Conservation (phyloP, 2,797 vertebrate species). For the Enteromius viviparus region DNA sequence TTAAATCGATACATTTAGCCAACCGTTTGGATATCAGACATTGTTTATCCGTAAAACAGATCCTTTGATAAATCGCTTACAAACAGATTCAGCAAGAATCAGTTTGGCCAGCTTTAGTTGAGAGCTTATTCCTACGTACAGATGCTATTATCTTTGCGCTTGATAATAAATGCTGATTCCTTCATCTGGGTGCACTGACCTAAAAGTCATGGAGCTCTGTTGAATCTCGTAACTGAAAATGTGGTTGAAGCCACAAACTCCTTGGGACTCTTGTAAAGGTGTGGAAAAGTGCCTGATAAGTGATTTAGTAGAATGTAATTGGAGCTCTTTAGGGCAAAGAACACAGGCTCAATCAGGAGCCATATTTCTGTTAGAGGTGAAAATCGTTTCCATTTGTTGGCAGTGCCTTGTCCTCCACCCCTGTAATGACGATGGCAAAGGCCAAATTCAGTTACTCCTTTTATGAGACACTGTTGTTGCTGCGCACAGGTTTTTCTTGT, state of each 20-base stretch:
- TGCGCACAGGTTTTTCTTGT: conserved; percentile 14
- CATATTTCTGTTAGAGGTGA: neutral
- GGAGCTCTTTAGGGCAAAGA: conserved; percentile 1
- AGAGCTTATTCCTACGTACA: neutral
- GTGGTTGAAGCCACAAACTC: conserved; percentile 23
- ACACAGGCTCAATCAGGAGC: conserved; percentile 9
- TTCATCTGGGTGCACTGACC: neutral
- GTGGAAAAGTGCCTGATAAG: conserved; percentile 6
- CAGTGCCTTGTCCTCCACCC: neutral
- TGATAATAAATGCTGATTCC: neutral
- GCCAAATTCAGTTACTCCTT: conserved; percentile 11
- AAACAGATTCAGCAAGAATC: conserved; percentile 3
- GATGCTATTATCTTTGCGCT: neutral
- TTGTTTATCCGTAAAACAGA: neutral
- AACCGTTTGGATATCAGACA: neutral
- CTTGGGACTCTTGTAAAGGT: neutral
- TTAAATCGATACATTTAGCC: neutral
- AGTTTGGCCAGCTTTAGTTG: neutral
- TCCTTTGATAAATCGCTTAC: neutral
- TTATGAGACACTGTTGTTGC: neutral
- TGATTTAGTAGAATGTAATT: conserved; percentile 14
- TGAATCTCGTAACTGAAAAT: conserved; percentile 43
- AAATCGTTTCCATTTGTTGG: conserved; percentile 43
- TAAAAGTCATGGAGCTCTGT: conserved; percentile 30
- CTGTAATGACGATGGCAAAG: neutral